Evolutionary conservation across 2,888 invertebrate genomes (phyloP).

Genomic region (Athetis lepigone): DNA sequence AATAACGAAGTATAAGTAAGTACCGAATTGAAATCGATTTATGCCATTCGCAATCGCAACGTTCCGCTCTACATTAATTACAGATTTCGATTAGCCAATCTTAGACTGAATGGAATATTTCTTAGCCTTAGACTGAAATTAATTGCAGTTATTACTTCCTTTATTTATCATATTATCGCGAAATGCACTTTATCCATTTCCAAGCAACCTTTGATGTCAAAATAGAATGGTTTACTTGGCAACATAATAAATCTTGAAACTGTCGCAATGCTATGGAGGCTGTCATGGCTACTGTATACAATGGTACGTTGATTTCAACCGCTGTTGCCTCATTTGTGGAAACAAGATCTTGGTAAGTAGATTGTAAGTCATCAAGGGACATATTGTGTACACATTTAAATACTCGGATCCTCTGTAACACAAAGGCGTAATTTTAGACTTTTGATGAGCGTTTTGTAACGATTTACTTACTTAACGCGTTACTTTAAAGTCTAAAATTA

Average conservation of each 20-base stretch:
- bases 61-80: constrained; percentile 26
- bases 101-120: constrained; percentile 21
- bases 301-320: constrained; percentile 29
- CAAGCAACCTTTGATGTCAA: constrained; percentile 19
- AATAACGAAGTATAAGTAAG: constrained; percentile 9
- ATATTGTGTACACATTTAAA: constrained; percentile 15
- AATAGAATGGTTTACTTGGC: constrained; percentile 25
- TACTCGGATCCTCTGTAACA: neutral
- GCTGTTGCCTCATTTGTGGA: constrained; percentile 44
- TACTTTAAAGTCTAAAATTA: neutral
- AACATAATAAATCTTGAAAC: constrained; percentile 40
- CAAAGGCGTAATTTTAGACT: too few relatives aligned
- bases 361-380: constrained; percentile 31
- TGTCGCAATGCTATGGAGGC: constrained; percentile 30
- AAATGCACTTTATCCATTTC: constrained; percentile 42
- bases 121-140: constrained; percentile 8
- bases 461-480: too few relatives aligned
- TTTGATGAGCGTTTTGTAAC: too few relatives aligned
- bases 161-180: constrained; percentile 37
- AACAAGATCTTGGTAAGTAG: constrained; percentile 31
- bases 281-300: constrained; percentile 41
- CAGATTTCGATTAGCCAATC: constrained; percentile 45
- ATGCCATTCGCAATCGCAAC: constrained; percentile 12
- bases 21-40: constrained; percentile 38
- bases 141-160: constrained; percentile 34